Evolutionary conservation across 2,797 vertebrate species (phyloP).

Genomic region (Pangasius larnaudii): DNA sequence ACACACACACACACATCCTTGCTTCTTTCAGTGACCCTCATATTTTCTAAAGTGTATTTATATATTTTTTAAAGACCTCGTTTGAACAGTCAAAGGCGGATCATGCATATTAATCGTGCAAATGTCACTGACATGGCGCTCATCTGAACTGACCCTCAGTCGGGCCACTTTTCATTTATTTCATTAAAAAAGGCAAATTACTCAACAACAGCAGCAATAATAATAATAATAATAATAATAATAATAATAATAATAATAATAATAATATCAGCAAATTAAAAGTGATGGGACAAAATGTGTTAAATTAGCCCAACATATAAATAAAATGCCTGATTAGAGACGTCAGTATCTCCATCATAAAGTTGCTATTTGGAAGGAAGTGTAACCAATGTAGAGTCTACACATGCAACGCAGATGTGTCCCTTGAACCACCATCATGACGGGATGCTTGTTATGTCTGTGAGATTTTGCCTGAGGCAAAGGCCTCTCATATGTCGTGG

Average conservation of each 20-base stretch:
- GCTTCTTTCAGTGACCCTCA: background rate
- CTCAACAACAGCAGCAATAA: background rate
- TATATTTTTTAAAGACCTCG: background rate
- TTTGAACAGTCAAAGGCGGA: background rate
- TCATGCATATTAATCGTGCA: background rate
- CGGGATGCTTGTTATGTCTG: conserved; percentile 39
- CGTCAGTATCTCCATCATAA: background rate
- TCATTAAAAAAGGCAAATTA: background rate
- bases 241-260: background rate
- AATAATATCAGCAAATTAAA: background rate
- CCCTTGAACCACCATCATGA: conserved; percentile 13
- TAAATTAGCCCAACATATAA: background rate
- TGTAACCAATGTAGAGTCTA: background rate
- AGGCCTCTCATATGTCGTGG: conserved; percentile 16
- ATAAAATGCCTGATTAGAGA: background rate
- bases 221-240: background rate
- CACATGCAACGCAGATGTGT: conserved; percentile 41
- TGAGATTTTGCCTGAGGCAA: conserved; percentile 41
- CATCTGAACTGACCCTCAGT: background rate
- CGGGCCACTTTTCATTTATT: background rate
- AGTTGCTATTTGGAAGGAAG: conserved; percentile 7
- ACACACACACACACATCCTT: conserved; percentile 9
- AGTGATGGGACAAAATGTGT: background rate
- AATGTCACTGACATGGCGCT: background rate
- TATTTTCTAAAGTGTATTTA: background rate